Evolutionary conservation across 2,888 invertebrate species (phyloP).

Genomic region (Scaptomyza parva): DNA sequence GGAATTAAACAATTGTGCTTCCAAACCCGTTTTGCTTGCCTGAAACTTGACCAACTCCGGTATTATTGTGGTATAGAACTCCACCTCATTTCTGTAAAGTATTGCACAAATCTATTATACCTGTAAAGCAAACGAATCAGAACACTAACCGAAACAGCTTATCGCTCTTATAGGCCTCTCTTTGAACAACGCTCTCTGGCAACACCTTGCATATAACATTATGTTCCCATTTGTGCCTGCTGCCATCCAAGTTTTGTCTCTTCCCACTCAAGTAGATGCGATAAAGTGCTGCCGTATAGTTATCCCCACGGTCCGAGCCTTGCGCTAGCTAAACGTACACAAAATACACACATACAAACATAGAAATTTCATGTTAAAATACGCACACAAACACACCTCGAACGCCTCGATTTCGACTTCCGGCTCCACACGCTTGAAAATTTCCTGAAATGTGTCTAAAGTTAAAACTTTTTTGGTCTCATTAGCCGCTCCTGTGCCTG

Average conservation of each 20-base stretch:
- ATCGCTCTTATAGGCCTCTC: constrained; percentile 90
- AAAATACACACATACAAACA: constrained; percentile 3
- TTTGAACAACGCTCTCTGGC: constrained; percentile 87
- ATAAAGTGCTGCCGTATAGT: constrained; percentile 91
- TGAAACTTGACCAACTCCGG: constrained; percentile 88
- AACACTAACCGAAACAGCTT: constrained; percentile 86
- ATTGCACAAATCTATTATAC: too few relatives aligned
- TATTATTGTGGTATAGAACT: constrained; percentile 90
- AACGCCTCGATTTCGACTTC: constrained; percentile 86
- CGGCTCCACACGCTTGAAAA: constrained; percentile 86
- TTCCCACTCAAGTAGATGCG: constrained; percentile 87
- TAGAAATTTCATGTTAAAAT: not conserved
- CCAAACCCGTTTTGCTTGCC: constrained; percentile 60
- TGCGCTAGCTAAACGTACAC: constrained; percentile 86
- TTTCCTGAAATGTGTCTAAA: constrained; percentile 86
- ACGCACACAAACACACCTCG: constrained; percentile 84
- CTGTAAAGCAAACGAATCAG: not conserved
- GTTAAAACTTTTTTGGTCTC: constrained; percentile 82
- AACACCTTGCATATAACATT: constrained; percentile 90
- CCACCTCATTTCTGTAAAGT: constrained; percentile 87
- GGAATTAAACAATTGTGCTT: constrained; percentile 85
- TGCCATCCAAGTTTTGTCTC: constrained; percentile 69
- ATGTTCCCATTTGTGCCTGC: constrained; percentile 87
- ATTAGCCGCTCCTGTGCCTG: constrained; percentile 58
- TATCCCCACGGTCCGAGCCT: constrained; percentile 90